A percentile compares a stretch with the other conserved stretches of the same genome.
Conservation (phyloP, 2,113 vertebrate species). For the Pardalotus punctatus region DNA sequence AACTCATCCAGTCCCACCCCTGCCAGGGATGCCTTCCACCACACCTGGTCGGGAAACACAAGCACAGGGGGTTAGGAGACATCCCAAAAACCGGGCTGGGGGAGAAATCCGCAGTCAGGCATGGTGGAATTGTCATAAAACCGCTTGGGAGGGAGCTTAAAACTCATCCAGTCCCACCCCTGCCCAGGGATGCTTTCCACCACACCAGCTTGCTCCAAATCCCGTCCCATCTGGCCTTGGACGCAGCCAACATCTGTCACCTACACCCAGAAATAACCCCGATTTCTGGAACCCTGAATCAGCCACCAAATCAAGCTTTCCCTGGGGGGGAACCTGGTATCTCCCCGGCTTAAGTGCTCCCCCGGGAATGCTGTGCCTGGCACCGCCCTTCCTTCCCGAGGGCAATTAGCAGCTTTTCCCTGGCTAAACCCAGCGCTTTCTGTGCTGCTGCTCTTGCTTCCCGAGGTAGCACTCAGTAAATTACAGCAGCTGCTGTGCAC, state of each 20-base stretch:
- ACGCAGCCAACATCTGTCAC: not conserved
- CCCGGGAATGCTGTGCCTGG: not conserved
- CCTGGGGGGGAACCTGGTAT: not conserved
- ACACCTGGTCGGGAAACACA: too few species aligned
- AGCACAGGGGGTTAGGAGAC: too few species aligned
- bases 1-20: not conserved
- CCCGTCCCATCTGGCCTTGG: not conserved
- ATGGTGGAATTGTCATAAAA: fast-evolving
- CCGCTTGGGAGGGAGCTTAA: not conserved
- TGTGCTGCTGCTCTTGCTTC: not conserved
- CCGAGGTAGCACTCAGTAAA: not conserved
- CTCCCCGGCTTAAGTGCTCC: not conserved
- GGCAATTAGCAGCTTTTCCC: not conserved
- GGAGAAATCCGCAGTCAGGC: not conserved
- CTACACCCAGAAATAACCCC: not conserved
- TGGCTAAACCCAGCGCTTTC: not conserved
- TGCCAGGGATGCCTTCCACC: not conserved
- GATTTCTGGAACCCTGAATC: not conserved
- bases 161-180: not conserved
- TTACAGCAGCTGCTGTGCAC: not conserved
- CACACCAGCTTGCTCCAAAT: not conserved
- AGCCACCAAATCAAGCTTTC: not conserved
- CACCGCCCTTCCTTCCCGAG: not conserved
- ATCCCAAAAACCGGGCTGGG: not conserved
- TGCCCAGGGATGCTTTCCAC: not conserved